Evolutionary conservation across 2,113 vertebrate species (phyloP), one percentile per base, ranked within the genome.

Genomic region (Caranx melampygus): DNA sequence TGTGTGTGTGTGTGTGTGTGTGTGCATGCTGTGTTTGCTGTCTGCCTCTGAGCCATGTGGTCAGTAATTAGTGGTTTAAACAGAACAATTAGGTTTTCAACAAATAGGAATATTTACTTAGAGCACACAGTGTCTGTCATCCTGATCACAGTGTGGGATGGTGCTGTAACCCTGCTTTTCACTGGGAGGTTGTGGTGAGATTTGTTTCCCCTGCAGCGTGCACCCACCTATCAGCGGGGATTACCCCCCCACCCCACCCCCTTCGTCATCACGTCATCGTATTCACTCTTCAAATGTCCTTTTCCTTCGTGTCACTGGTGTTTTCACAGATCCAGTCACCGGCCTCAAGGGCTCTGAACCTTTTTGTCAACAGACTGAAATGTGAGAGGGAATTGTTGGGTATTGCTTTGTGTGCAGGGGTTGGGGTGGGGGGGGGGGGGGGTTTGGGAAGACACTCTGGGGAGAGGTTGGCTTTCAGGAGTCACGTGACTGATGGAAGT

Each of bases 361-460:
- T 64, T 70, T 75, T 67, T 69, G 79, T 81, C 70, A 74, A 60
- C 47, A 49, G 58, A 62, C 26, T 69, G 47, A 84, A 84, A 78
- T 45, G 47, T 60, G 63, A 63, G 42, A 66, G 54, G 49, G 49
- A 70, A 64, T 71, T 67, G 42, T 40, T 40, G 60, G 69, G 58
- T 42, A 45, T 14, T 47, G 20, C 13, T 9, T 37, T 58, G 66
- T 44, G 45, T 1, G 52, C 42, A 26, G 26, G 26, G 26, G 26
- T 26, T 26, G 26, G 26, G 26, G 26, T 26, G 26, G 26, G 26
- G 26, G 26, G 26, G 1, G 26, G 26, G 26, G 26, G 26, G 26
- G n/a, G n/a, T n/a, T n/a, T 8, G 20, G 26, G 42, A 42, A 26
- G 66, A 84, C 57, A 75, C 75, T 62, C 73, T 34, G n/a, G 64